Percentiles rank a stretch among this genome's conserved stretches.
Conservation (phyloP, 1,140 invertebrate genomes). For the Aricia agestis region DNA sequence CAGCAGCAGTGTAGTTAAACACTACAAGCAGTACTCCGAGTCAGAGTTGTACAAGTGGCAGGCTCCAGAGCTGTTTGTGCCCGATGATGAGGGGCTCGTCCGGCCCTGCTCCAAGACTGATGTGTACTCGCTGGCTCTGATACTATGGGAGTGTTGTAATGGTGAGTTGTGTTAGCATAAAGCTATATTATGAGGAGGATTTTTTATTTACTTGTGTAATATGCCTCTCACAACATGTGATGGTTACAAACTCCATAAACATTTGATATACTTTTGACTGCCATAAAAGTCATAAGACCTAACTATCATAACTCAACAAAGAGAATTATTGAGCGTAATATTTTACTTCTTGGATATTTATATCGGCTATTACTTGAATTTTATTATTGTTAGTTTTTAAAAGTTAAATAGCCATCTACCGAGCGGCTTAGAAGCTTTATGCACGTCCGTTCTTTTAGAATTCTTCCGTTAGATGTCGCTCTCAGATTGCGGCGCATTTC, state of each 20-base stretch:
- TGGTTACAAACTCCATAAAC: too few species aligned
- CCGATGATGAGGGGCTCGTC: slow-evolving; percentile 50
- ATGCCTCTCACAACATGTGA: too few species aligned
- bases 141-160: slow-evolving; percentile 69
- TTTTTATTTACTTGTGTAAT: too few species aligned
- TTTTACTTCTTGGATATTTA: too few species aligned
- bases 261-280: too few species aligned
- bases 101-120: slow-evolving; percentile 54
- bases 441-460: neutral
- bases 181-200: too few species aligned
- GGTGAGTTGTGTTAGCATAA: slow-evolving; percentile 37
- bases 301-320: too few species aligned
- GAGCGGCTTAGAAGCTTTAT: neutral
- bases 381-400: neutral
- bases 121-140: slow-evolving; percentile 60
- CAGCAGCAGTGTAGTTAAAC: slow-evolving; percentile 35
- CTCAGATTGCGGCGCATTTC: neutral
- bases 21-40: slow-evolving; percentile 40
- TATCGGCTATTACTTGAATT: neutral
- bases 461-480: neutral
- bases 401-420: neutral
- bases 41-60: slow-evolving; percentile 56
- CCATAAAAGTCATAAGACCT: too few species aligned
- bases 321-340: too few species aligned
- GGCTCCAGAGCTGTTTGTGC: slow-evolving; percentile 63